Conservation (phyloP, 1,140 invertebrate genomes). For the Pantala flavescens region DNA sequence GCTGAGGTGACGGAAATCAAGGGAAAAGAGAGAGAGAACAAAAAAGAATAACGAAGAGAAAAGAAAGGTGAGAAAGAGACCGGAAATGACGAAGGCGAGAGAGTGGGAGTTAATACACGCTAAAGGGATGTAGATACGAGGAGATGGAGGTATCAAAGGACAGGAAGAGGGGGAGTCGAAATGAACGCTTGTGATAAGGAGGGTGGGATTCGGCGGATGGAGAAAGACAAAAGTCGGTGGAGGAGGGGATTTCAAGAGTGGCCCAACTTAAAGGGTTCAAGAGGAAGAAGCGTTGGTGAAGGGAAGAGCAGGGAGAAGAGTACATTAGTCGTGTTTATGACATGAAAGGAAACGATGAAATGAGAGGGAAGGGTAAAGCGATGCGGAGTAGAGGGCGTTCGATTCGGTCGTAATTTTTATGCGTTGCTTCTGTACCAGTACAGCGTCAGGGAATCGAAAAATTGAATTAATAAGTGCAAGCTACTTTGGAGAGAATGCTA, state of each 20-base stretch:
- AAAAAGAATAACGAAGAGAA: not conserved
- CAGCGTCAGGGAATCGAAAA: too few relatives aligned
- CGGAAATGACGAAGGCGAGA: not conserved
- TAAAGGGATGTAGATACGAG: not conserved
- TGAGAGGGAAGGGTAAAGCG: not conserved
- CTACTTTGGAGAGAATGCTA: too few relatives aligned
- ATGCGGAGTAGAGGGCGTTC: not conserved
- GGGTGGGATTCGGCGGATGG: not conserved
- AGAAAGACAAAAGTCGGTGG: not conserved
- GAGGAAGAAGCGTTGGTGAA: not conserved
- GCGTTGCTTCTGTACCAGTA: too few relatives aligned
- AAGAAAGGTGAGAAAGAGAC: not conserved
- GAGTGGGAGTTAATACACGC: not conserved
- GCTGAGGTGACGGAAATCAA: not conserved
- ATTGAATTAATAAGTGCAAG: too few relatives aligned
- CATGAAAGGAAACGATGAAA: not conserved
- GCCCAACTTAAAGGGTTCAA: not conserved
- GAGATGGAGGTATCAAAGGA: not conserved
- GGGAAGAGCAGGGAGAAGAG: not conserved
- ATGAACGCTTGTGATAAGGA: not conserved
- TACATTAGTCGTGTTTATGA: conserved; percentile 7
- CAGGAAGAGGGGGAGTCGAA: not conserved
- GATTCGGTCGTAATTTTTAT: too few relatives aligned
- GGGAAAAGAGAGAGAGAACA: not conserved
- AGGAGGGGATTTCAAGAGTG: not conserved